phyloP scores from a whole-genome alignment of 2,113 vertebrate genomes.

The Coptodon bakossiorum region DNA sequence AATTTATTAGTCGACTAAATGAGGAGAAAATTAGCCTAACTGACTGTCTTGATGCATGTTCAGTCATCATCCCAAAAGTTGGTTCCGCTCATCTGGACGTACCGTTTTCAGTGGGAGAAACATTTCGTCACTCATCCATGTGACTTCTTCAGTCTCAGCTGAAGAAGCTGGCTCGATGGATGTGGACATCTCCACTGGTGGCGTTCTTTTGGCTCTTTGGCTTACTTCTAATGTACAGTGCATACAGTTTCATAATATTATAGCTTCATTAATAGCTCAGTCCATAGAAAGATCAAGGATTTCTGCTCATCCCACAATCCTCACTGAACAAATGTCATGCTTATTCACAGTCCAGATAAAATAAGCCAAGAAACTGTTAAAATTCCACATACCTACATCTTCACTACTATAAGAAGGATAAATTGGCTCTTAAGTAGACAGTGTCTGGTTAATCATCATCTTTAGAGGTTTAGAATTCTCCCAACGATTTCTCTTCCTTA shows the following conservation, averaged over 20 bases:
- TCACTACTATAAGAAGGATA: not conserved
- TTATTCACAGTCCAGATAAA: not conserved
- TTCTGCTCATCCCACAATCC: not conserved
- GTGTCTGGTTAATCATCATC: not conserved
- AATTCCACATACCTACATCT: not conserved
- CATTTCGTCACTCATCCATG: not conserved
- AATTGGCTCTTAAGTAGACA: not conserved
- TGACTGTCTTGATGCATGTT: not conserved
- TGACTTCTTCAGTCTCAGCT: not conserved
- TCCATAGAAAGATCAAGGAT: not conserved
- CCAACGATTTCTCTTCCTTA: not conserved
- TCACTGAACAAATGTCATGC: not conserved
- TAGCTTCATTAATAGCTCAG: not conserved
- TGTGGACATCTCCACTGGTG: not conserved
- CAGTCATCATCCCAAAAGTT: not conserved
- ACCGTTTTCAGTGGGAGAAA: not conserved
- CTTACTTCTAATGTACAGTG: not conserved
- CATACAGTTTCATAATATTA: not conserved
- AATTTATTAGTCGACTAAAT: not conserved
- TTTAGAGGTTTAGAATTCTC: not conserved
- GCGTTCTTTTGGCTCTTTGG: not conserved
- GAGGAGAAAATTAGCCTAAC: not conserved
- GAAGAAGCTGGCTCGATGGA: not conserved
- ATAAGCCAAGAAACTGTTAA: not conserved
- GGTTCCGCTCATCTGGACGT: not conserved